These are phyloP conservation scores for Chitala chitala DNA, from an alignment of 2,113 vertebrate species.

Conservation along the genomic window DNA sequence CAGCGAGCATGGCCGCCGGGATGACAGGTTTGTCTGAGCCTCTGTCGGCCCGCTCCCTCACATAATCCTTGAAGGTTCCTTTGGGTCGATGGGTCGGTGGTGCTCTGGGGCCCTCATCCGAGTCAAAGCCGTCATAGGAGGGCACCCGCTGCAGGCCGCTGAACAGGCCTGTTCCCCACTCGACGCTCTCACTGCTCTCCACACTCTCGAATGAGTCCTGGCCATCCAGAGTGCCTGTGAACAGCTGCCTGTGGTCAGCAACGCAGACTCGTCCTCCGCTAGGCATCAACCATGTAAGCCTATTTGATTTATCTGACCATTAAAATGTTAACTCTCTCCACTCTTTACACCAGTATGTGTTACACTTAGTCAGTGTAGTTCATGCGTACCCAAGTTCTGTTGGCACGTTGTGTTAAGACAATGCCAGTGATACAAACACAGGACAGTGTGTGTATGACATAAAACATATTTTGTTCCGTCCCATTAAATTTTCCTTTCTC, in stretches of 20 bases:
- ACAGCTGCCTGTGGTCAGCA: neutral
- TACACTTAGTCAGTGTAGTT: too few relatives aligned
- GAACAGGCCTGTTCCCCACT: slow-evolving; percentile 89
- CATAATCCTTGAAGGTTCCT: slow-evolving; percentile 99
- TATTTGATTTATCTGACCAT: too few relatives aligned
- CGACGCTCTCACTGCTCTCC: slow-evolving; percentile 95
- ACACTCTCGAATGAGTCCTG: slow-evolving; percentile 98
- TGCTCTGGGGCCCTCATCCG: slow-evolving; percentile 83
- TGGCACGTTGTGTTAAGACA: too few relatives aligned
- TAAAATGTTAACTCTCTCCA: too few relatives aligned
- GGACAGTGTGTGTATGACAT: too few relatives aligned
- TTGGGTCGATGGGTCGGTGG: slow-evolving; percentile 91
- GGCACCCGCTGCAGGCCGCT: slow-evolving; percentile 95
- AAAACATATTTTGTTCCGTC: too few relatives aligned
- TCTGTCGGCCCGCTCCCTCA: slow-evolving; percentile 92
- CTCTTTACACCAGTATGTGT: too few relatives aligned
- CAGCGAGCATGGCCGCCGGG: slow-evolving; percentile 89
- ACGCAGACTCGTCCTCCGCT: neutral
- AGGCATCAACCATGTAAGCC: too few relatives aligned
- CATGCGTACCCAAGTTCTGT: too few relatives aligned
- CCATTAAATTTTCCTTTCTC: too few relatives aligned
- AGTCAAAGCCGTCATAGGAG: slow-evolving; percentile 97
- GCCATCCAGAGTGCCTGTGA: slow-evolving; percentile 84
- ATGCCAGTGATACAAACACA: too few relatives aligned
- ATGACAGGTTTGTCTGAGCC: slow-evolving; percentile 99